Conservation (phyloP, 92 coral and sea anemone genomes). For the Anthopleura xanthogrammica region DNA sequence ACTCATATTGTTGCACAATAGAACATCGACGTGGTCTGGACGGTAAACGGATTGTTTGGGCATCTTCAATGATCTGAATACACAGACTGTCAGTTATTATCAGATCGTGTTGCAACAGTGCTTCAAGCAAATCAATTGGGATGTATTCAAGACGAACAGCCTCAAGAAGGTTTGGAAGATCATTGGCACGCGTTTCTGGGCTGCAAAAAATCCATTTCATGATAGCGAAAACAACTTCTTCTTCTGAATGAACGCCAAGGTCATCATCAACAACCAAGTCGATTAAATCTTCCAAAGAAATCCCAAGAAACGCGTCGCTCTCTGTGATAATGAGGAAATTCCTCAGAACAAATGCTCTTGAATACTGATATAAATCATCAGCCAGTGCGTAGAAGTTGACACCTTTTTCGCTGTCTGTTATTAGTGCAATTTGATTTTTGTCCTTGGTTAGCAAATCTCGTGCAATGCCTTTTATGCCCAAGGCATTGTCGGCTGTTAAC, state of each 20-base stretch:
- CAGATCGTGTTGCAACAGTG: slow-evolving; percentile 24
- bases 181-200: slow-evolving; percentile 16
- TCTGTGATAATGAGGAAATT: slow-evolving; percentile 35
- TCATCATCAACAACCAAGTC: slow-evolving; percentile 47
- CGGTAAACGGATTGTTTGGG: not conserved
- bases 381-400: not conserved
- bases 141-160: slow-evolving; percentile 53
- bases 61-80: slow-evolving; percentile 14
- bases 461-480: slow-evolving; percentile 27
- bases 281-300: slow-evolving; percentile 42
- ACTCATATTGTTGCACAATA: too few relatives aligned
- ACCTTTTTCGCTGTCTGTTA: not conserved
- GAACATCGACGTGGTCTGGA: too few relatives aligned
- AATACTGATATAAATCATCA: slow-evolving; percentile 4
- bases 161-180: slow-evolving; percentile 32
- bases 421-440: not conserved
- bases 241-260: slow-evolving; percentile 41
- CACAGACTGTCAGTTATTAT: slow-evolving; percentile 22
- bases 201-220: slow-evolving; percentile 52
- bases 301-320: slow-evolving; percentile 20
- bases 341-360: slow-evolving; percentile 21
- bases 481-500: slow-evolving; percentile 32
- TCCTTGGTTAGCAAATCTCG: slow-evolving; percentile 9
- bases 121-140: slow-evolving; percentile 31
- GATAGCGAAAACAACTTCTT: slow-evolving; percentile 42